Evolutionary conservation across 1,140 invertebrate species (phyloP), one percentile per base, ranked within the genome.

Genomic region (Heliconius hewitsoni): DNA sequence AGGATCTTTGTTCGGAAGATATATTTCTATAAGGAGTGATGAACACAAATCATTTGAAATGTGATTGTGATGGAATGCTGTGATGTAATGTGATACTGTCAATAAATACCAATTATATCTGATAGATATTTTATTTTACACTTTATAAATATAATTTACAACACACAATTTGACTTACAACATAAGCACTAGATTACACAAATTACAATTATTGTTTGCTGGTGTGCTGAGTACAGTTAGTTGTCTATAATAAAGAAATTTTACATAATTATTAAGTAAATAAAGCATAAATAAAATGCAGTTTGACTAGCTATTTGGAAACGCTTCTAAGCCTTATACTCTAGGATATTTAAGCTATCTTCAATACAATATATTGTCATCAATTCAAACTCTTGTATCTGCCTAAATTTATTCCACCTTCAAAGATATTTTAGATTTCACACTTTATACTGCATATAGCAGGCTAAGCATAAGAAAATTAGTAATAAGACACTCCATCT

Each of bases 261-360:
- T 30, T 46, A 37, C 23, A 76, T 76, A 70, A 71, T 71, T 71
- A 39, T 75, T 50, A 74, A 74, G 34, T 39, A 27, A 66, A 23
- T 4, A 37, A 77, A 60, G 60, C 39, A 52, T 39, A 46, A 72
- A 72, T n/a, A 73, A 76, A 83, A 82, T 84, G 78, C 80, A 80
- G 55, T 81, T 82, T 84, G 82, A 84, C 82, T 84, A 84, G 82
- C 77, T 77, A 76, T 8, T 60, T 42, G 27, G 74, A 71, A 70
- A 46, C n/a, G 2, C 74, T 60, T 46, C 74, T 70, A 76, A 76
- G 74, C 74, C 57, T 76, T 66, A 39, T 16, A 19, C 34, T 76
- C 74, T 70, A 70, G 23, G 60, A 60, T 55, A 37, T 71, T 70
- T 71, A 76, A 76, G 23, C 74, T 76, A 46, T 23, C 34, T 37